phyloP scores from a whole-genome alignment of 2,797 vertebrate genomes.

The Phaenicophaeus curvirostris region DNA sequence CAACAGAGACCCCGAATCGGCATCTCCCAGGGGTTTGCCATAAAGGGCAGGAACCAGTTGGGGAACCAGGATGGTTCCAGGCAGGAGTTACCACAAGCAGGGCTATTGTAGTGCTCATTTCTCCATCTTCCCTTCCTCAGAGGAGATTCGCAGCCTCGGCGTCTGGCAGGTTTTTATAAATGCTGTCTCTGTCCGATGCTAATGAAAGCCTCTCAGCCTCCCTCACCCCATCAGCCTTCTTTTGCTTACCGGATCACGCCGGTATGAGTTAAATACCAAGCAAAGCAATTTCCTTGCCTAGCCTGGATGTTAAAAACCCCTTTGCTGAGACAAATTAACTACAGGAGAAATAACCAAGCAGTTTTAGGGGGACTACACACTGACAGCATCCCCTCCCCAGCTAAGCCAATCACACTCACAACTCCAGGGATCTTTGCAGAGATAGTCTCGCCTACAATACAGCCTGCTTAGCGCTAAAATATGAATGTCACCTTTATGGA shows the following conservation, averaged over 20 bases:
- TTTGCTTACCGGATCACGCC: constrained; percentile 2
- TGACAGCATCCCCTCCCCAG: constrained; percentile 9
- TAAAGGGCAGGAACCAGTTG: background rate
- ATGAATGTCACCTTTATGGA: constrained; percentile 62
- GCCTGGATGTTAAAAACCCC: background rate
- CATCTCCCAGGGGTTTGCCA: background rate
- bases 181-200: constrained; percentile 47
- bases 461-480: constrained; percentile 56
- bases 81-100: background rate
- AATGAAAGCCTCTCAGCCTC: constrained; percentile 32
- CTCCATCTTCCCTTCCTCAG: constrained; percentile 32
- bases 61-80: background rate
- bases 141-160: constrained; percentile 32
- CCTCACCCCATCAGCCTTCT: background rate
- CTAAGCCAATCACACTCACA: constrained; percentile 47
- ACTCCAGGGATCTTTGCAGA: constrained; percentile 45
- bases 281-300: background rate
- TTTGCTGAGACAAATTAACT: background rate
- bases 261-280: background rate
- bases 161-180: constrained; percentile 72
- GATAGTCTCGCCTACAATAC: constrained; percentile 41
- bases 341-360: background rate
- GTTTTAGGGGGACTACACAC: background rate
- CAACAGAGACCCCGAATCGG: background rate
- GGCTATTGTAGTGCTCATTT: background rate